These are phyloP conservation scores for Scelioninae gen. 1 DNA, from an alignment of 2,888 invertebrate species.

Conservation along the genomic window DNA sequence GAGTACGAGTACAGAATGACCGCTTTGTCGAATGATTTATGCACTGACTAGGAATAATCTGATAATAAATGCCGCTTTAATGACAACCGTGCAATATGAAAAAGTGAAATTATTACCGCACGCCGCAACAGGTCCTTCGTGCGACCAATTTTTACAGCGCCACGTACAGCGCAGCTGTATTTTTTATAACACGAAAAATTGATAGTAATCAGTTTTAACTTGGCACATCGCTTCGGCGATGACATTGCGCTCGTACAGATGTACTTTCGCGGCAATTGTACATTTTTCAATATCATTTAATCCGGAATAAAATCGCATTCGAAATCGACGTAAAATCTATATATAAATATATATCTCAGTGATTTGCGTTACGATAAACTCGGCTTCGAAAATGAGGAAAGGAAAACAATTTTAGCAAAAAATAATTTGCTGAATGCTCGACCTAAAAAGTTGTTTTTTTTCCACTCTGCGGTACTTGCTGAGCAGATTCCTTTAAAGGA, in stretches of 20 bases:
- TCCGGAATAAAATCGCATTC: not conserved
- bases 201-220: conserved; percentile 28
- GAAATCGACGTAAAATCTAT: not conserved
- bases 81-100: conserved; percentile 25
- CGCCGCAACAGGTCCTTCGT: conserved; percentile 44
- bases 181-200: conserved; percentile 23
- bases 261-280: not conserved
- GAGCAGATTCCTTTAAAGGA: conserved; percentile 26
- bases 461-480: too few relatives aligned
- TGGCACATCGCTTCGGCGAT: not conserved
- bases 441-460: conserved; percentile 13
- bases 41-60: conserved; percentile 25
- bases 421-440: conserved; percentile 25
- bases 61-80: conserved; percentile 45
- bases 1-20: not conserved
- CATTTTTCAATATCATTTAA: not conserved
- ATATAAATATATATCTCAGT: too few relatives aligned
- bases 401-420: conserved; percentile 3
- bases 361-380: not conserved
- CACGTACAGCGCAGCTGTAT: not conserved
- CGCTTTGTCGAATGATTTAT: conserved; percentile 35
- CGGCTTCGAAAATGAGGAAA: too few relatives aligned
- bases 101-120: conserved; percentile 29
- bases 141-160: conserved; percentile 30
- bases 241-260: not conserved